phyloP scores from a whole-genome alignment of 2,797 vertebrate genomes.

The Poeciliopsis gracilis region DNA sequence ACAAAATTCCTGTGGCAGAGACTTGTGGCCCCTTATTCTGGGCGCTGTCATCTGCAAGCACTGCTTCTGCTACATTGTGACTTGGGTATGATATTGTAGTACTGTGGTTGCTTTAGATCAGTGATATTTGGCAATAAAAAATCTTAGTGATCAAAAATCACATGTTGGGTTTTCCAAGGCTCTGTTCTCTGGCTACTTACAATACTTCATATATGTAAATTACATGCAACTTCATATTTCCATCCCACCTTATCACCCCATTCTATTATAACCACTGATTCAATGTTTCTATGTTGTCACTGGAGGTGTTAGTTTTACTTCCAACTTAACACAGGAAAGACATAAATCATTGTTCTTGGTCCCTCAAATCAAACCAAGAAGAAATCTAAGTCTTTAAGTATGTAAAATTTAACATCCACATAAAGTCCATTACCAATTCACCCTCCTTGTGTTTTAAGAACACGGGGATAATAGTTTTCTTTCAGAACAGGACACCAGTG shows the following conservation, averaged over 20 bases:
- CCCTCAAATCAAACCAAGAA: neutral
- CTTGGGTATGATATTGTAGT: neutral
- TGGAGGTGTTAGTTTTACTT: neutral
- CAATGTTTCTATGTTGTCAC: neutral
- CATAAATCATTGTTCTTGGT: neutral
- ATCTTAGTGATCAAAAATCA: conserved; percentile 5
- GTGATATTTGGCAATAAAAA: neutral
- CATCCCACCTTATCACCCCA: neutral
- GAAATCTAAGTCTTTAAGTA: neutral
- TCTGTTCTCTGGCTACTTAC: neutral
- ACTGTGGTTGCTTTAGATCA: neutral
- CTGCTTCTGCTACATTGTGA: neutral
- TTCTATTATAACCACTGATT: neutral
- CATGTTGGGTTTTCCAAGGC: neutral
- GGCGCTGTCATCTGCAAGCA: neutral
- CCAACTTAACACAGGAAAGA: neutral
- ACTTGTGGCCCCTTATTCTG: neutral
- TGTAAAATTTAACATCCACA: neutral
- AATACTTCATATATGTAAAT: neutral
- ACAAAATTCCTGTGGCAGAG: neutral
- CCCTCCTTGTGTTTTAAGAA: neutral
- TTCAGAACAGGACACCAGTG: neutral
- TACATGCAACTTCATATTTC: neutral
- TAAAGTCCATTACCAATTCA: neutral
- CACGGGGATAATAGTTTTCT: neutral